Base-by-base conservation (phyloP, 1,140 invertebrate species). In the Olivierus martensii region DNA sequence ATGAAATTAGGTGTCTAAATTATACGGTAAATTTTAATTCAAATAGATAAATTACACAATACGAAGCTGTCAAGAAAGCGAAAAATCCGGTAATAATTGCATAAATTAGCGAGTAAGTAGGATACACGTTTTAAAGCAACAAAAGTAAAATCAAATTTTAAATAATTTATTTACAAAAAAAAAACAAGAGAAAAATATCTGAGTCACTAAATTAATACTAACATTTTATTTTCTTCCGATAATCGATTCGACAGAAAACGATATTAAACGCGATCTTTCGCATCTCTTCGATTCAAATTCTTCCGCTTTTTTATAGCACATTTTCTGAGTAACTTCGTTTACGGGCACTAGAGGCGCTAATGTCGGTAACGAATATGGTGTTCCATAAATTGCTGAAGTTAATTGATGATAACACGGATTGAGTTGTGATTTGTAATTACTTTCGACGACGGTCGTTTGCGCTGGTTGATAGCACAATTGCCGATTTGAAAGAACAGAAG, bases 181-280 rank as follows among this genome's bases (percentile, higher is more conserved):
- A 28, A 28, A 28, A 28, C 4, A 28, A 28, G 28, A 9, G 9
- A 4, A 28, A 9, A 2, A 28, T 6, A 28, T 9, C 9, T 28
- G 0, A 28, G 9, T 28, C 4, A 28, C 4, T 28, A 28, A 28
- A 28, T 9, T 28, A 28, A 28, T 9, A 9, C 28, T 28, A 28
- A 28, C 28, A 28, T 28, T 3, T n/a, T 49, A 51, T 21, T 54
- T 47, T 44, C 44, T 50, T 4, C 49, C 48, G 19, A 51, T 55
- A 41, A 58, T 56, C 9, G 63, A 59, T 49, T 65, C 63, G 11
- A 65, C 63, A 14, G 62, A 63, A 51, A 65, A 65, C 3, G 63
- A 63, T 37, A 65, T 28, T 28, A 28, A 28, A 28, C 28, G 28
- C 28, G 28, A 28, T 28, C 28, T 28, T 28, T 28, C 28, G 28